Evolutionary conservation across 2,797 vertebrate genomes (phyloP).

Genomic region (Masticophis lateralis): DNA sequence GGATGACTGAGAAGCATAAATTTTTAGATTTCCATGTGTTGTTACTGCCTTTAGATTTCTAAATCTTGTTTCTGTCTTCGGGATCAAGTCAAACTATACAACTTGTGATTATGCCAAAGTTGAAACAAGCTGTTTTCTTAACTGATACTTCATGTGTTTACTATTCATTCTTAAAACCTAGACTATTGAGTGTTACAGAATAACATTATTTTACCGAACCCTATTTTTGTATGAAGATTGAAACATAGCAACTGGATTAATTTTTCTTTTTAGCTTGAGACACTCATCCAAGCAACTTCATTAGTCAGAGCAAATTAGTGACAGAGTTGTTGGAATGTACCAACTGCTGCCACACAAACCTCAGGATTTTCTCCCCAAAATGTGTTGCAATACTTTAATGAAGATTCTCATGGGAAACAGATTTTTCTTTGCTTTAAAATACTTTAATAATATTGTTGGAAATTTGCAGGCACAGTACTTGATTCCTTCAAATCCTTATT

Average conservation of each 20-base stretch:
- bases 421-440: background rate
- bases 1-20: background rate
- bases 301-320: too few species aligned
- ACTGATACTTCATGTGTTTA: background rate
- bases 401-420: background rate
- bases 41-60: background rate
- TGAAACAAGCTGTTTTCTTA: background rate
- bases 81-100: background rate
- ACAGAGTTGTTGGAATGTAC: too few species aligned
- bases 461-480: background rate
- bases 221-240: background rate
- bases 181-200: slow-evolving; percentile 35
- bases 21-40: background rate
- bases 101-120: background rate
- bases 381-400: background rate
- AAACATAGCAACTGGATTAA: background rate
- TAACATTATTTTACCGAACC: slow-evolving; percentile 7
- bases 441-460: background rate
- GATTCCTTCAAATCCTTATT: background rate
- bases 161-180: background rate
- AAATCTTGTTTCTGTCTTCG: background rate
- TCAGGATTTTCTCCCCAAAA: background rate
- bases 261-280: background rate
- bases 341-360: background rate
- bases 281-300: too few species aligned